Percentiles rank a stretch among this genome's conserved stretches.
phyloP scores from a whole-genome alignment of 2,888 invertebrate species.

The Rambutsinella grinnellia region DNA sequence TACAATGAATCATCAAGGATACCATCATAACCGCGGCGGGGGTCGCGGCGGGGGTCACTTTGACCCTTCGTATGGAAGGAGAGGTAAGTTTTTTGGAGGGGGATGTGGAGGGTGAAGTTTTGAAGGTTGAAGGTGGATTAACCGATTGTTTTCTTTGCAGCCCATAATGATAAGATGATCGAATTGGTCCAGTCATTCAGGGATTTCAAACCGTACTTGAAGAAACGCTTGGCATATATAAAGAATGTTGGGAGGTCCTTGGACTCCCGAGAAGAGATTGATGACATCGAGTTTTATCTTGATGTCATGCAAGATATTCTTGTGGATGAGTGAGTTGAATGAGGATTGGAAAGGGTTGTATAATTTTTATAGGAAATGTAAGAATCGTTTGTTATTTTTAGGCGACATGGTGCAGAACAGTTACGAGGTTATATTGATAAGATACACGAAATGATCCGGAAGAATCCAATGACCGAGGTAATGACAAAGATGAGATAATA shows the following conservation, averaged over 20 bases:
- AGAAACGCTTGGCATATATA: conserved; percentile 51
- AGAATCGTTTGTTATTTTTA: conserved; percentile 31
- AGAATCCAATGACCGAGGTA: conserved; percentile 60
- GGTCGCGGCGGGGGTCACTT: too few species aligned
- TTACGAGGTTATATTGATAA: conserved; percentile 57
- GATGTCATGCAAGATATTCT: conserved; percentile 60
- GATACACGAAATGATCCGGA: conserved; percentile 63
- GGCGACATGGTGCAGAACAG: conserved; percentile 58
- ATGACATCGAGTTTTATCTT: conserved; percentile 61
- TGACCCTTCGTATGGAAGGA: too few species aligned
- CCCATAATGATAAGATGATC: conserved; percentile 44
- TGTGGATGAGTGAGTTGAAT: conserved; percentile 61
- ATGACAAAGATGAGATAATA: too few species aligned
- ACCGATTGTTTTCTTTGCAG: too few species aligned
- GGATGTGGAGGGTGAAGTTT: too few species aligned
- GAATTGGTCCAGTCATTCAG: conserved; percentile 58
- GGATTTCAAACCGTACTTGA: conserved; percentile 58
- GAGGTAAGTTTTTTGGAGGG: too few species aligned
- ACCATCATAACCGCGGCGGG: too few species aligned
- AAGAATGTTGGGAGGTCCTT: conserved; percentile 39
- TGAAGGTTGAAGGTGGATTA: too few species aligned
- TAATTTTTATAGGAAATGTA: background rate
- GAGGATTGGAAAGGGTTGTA: background rate
- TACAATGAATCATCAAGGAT: too few species aligned
- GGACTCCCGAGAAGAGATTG: conserved; percentile 55